phyloP scores from a whole-genome alignment of 2,113 vertebrate genomes.

The Leptobrachium leishanense region DNA sequence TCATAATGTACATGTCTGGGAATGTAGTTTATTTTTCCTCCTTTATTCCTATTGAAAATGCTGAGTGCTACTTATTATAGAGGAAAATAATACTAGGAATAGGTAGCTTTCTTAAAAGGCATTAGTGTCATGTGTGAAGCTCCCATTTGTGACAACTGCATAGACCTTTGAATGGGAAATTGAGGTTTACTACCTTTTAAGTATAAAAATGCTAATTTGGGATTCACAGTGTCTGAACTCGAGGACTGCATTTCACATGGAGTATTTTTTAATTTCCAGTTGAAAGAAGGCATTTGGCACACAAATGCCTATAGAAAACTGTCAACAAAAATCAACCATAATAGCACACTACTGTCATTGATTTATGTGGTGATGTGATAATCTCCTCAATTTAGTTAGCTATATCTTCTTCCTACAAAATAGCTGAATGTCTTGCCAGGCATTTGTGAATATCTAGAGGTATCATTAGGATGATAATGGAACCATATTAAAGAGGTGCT shows the following conservation, averaged over 20 bases:
- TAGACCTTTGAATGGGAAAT: constrained; percentile 93
- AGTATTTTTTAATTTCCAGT: constrained; percentile 86
- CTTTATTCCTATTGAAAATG: constrained; percentile 61
- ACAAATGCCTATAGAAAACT: constrained; percentile 82
- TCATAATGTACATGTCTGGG: constrained; percentile 58
- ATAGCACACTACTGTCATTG: constrained; percentile 81
- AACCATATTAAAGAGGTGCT: constrained; percentile 74
- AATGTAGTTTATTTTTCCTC: constrained; percentile 61
- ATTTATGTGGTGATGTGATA: constrained; percentile 81
- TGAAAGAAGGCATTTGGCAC: constrained; percentile 77
- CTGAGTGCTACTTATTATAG: constrained; percentile 71
- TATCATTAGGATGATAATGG: constrained; percentile 79
- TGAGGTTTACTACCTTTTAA: constrained; percentile 91
- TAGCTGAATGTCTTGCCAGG: constrained; percentile 77
- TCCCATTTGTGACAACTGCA: constrained; percentile 88
- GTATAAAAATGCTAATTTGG: constrained; percentile 95
- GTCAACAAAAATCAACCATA: constrained; percentile 85
- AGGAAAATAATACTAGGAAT: constrained; percentile 69
- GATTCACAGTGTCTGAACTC: constrained; percentile 81
- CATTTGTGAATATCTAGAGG: constrained; percentile 76
- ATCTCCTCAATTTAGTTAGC: constrained; percentile 81
- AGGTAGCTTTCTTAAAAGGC: constrained; percentile 77
- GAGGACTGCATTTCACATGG: constrained; percentile 79
- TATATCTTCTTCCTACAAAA: constrained; percentile 74
- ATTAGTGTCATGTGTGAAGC: constrained; percentile 88